Evolutionary conservation across 2,888 invertebrate species (phyloP), one percentile per base, ranked within the genome.

Genomic region (Pachycephus smyrnensis): DNA sequence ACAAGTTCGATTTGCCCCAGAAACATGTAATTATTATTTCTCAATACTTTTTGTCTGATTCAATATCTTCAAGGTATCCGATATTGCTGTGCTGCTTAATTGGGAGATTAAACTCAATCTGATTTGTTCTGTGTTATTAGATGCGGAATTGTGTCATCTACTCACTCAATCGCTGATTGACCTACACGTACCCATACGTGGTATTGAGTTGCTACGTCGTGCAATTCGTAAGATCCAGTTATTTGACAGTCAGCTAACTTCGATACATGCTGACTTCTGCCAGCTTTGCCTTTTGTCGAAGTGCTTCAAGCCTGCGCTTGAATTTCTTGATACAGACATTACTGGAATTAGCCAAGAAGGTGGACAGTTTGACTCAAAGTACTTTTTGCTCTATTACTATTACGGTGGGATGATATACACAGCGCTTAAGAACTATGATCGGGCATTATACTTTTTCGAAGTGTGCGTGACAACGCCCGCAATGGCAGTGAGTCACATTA

Each of bases 321-420:
- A 95, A 88, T 96, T 97, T 90, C 93, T 99, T 83, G 96, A 98
- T 89, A 95, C 95, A 75, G 98, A 99, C 93, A 95, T 98, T 76
- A 97, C 97, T 81, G 97, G 97, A 83, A 98, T 99, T 88, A 96
- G 97, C 88, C 94, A 96, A 87, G 97, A 97, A 93, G 96, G 96
- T 88, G 95, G 95, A 83, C 94, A 95, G 89, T 96, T 96, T 92
- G 97, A 97, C 91, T 95, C 97, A 0, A 97, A 97, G 92, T 96
- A 97, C 91, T 98, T 98, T 90, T 93, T 99, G 76, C 93, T 98
- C 0, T 99, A 98, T 91, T 99, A 97, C 91, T 99, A 99, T 92
- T 99, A 99, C 90, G 98, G 98, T 79, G 99, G 99, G 76, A 98
- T 99, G 97, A 97, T 99, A 85, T 99, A 98, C 92, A 95, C 98